Evolutionary conservation across 2,888 invertebrate genomes (phyloP).

Genomic region (Mylabris sibirica): DNA sequence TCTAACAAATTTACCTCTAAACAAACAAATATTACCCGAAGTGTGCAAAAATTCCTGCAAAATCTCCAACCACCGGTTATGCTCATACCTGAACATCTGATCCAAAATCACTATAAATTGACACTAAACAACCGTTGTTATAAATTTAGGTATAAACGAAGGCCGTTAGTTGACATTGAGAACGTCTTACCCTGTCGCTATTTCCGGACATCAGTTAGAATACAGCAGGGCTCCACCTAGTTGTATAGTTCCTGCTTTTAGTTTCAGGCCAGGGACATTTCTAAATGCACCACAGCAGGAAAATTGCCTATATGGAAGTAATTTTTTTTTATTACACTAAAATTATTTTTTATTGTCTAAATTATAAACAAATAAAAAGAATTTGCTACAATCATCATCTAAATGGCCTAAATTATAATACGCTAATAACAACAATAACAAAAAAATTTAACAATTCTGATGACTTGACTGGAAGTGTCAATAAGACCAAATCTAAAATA

Average conservation of each 20-base stretch:
- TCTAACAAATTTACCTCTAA: neutral
- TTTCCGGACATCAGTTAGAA: conserved; percentile 48
- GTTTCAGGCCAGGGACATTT: neutral
- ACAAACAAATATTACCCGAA: neutral
- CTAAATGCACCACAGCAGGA: neutral
- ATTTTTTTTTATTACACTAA: neutral
- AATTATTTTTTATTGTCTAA: neutral
- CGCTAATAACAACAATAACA: neutral
- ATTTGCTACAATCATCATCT: conserved; percentile 5
- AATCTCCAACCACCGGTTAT: neutral
- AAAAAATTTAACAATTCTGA: neutral
- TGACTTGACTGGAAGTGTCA: neutral
- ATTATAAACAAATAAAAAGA: neutral
- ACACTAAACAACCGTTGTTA: neutral
- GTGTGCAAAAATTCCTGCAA: neutral
- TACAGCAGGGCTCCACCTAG: neutral
- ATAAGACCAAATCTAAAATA: conserved; percentile 1
- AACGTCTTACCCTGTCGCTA: conserved; percentile 56
- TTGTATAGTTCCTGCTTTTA: neutral
- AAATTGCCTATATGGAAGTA: neutral
- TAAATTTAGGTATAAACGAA: conserved; percentile 53
- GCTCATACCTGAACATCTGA: neutral
- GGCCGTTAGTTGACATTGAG: conserved; percentile 59
- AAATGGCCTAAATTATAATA: conserved; percentile 9
- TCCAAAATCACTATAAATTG: neutral